Evolutionary conservation across 2,888 invertebrate genomes (phyloP), one percentile per base, ranked within the genome.

Genomic region (Pristionchus arcanus): DNA sequence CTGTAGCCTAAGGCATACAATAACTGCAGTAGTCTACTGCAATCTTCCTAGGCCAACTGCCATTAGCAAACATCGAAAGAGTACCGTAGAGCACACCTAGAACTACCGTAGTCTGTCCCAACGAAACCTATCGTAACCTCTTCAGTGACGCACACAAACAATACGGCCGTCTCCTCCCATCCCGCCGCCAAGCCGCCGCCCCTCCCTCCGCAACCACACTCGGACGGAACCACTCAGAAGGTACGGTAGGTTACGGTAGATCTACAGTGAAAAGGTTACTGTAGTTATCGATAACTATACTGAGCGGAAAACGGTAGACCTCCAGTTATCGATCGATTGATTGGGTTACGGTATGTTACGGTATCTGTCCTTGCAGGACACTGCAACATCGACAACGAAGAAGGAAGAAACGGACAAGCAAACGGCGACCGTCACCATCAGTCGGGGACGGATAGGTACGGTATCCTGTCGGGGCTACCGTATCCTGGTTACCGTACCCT

Each of bases 341-440:
- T 49, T 49, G 42, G 42, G 3, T n/a, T n/a, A n/a, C n/a, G n/a
- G n/a, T n/a, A n/a, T n/a, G n/a, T n/a, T 49, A 49, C 42, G 9
- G 91, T 91, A 42, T 84, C 90, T 34, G 90, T 90, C 81, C 55
- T 83, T 25, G 91, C 90, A 11, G 90, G 91, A 37, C 89, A 90
- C 34, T 90, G 90, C 11, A 89, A 91, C 3, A 59, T 90, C 25
- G 90, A 90, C 87, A 90, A 91, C 90, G 86, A 90, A 16, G 90
- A 91, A 71, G 91, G 91, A 90, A 91, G 91, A 91, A n/a, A 83
- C 28, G 90, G 91, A 81, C 74, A 91, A 87, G 90, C 90, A 3
- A 74, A 91, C 55, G 28, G n/a, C 49, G 63, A 34, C 37, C 16
- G n/a, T 16, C 59, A 63, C 63, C 59, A n/a, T 25, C 25, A 63